phyloP scores from a whole-genome alignment of 1,140 invertebrate genomes.

The Drosophila punjabiensis region DNA sequence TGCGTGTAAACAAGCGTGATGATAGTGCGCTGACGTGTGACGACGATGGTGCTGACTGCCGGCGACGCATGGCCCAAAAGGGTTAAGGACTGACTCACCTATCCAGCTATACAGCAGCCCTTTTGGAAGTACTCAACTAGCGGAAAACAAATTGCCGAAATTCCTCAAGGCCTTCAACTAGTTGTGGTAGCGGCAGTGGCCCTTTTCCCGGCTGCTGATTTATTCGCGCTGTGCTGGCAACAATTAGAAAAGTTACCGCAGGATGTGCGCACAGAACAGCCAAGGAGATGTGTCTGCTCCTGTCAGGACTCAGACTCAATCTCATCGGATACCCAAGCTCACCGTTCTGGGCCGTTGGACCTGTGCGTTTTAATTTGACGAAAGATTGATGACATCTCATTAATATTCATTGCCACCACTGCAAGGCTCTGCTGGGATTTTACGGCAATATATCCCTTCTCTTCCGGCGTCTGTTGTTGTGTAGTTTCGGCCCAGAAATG shows the following conservation, averaged over 20 bases:
- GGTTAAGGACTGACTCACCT: constrained; percentile 47
- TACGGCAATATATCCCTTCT: constrained; percentile 69
- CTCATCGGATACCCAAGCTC: constrained; percentile 27
- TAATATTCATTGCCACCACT: constrained; percentile 80
- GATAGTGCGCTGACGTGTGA: constrained; percentile 80
- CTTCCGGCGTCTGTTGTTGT: constrained; percentile 50
- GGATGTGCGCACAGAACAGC: constrained; percentile 56
- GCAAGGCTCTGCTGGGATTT: constrained; percentile 73
- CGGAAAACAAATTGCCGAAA: constrained; percentile 74
- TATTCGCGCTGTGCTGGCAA: constrained; percentile 81
- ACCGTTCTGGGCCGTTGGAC: constrained; percentile 52
- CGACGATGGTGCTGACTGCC: constrained; percentile 45
- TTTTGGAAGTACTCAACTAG: constrained; percentile 57
- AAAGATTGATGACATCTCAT: constrained; percentile 85
- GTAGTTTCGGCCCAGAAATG: constrained; percentile 16
- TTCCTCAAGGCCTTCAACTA: constrained; percentile 50
- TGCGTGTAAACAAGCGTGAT: constrained; percentile 83
- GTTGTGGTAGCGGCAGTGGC: constrained; percentile 12
- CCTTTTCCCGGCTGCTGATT: constrained; percentile 73
- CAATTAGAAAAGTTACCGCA: constrained; percentile 85
- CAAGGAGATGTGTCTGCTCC: constrained; percentile 34
- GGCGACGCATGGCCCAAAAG: constrained; percentile 40
- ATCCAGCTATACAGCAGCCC: constrained; percentile 16
- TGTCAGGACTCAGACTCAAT: constrained; percentile 17
- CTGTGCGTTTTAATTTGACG: constrained; percentile 84